Evolutionary conservation across 2,888 invertebrate genomes (phyloP).

Genomic region (Drosophila conformis): DNA sequence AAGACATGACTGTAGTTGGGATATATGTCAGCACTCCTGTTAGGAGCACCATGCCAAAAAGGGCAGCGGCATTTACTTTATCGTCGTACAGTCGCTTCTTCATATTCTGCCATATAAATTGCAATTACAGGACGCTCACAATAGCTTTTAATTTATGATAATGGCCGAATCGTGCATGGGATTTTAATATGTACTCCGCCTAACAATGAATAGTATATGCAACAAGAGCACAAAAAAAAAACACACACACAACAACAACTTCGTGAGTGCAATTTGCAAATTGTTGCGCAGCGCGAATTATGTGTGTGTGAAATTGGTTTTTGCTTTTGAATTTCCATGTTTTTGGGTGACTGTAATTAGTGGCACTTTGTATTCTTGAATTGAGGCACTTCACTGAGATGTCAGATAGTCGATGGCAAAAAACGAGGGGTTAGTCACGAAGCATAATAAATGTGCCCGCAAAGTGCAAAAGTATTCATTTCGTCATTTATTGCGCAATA

Average conservation of each 20-base stretch:
- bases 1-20: conserved; percentile 6
- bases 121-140: conserved; percentile 74
- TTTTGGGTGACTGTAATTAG: conserved; percentile 62
- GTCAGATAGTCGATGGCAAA: neutral
- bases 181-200: conserved; percentile 37
- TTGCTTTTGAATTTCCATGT: conserved; percentile 21
- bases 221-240: conserved; percentile 15
- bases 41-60: neutral
- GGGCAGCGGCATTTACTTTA: conserved; percentile 10
- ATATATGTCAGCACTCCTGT: conserved; percentile 4
- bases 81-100: conserved; percentile 14
- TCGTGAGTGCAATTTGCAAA: conserved; percentile 63
- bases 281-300: conserved; percentile 29
- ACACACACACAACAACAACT: conserved; percentile 18
- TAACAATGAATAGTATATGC: conserved; percentile 23
- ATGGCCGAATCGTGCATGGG: conserved; percentile 74
- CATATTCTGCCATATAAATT: conserved; percentile 62
- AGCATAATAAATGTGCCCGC: conserved; percentile 52
- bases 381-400: conserved; percentile 30
- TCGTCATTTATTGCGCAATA: conserved; percentile 13
- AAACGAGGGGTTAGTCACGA: conserved; percentile 21
- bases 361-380: conserved; percentile 51
- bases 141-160: conserved; percentile 80
- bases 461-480: conserved; percentile 33
- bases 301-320: conserved; percentile 46